A percentile compares a stretch with the other conserved stretches of the same genome.
Conservation (phyloP, 1,140 invertebrate species). For the Drosophila kohkoa region DNA sequence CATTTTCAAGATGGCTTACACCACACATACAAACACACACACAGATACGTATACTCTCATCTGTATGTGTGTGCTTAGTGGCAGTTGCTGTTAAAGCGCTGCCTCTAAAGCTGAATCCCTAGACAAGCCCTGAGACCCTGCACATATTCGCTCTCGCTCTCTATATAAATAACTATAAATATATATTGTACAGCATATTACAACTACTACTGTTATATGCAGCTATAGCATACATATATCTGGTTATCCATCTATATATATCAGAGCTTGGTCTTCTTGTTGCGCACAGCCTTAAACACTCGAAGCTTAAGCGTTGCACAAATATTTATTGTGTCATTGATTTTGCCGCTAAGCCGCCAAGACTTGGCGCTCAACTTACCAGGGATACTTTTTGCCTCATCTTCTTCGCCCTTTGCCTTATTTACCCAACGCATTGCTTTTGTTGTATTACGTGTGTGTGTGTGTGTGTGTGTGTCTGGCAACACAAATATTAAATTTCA, state of each 20-base stretch:
- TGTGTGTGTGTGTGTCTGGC: constrained; percentile 38
- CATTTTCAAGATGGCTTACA: constrained; percentile 59
- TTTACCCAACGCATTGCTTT: constrained; percentile 58
- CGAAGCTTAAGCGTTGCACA: constrained; percentile 75
- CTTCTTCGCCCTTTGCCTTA: constrained; percentile 35
- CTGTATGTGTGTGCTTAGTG: constrained; percentile 44
- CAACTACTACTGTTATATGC: not conserved
- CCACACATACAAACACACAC: constrained; percentile 9
- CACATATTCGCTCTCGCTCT: not conserved
- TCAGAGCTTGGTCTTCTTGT: constrained; percentile 52
- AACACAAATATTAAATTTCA: constrained; percentile 72
- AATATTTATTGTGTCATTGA: constrained; percentile 84
- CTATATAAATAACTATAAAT: constrained; percentile 29
- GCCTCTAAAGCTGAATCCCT: constrained; percentile 26
- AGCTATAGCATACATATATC: constrained; percentile 6
- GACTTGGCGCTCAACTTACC: constrained; percentile 61
- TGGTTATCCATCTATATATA: constrained; percentile 40
- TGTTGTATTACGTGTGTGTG: constrained; percentile 34
- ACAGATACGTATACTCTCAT: constrained; percentile 5
- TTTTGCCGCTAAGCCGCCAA: constrained; percentile 78
- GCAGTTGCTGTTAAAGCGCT: constrained; percentile 41
- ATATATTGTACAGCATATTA: constrained; percentile 27
- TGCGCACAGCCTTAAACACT: constrained; percentile 65
- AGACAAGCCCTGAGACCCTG: constrained; percentile 8
- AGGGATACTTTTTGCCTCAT: constrained; percentile 9